Base-by-base conservation (phyloP, 2,888 invertebrate species). In the Pristionchus arcanus region DNA sequence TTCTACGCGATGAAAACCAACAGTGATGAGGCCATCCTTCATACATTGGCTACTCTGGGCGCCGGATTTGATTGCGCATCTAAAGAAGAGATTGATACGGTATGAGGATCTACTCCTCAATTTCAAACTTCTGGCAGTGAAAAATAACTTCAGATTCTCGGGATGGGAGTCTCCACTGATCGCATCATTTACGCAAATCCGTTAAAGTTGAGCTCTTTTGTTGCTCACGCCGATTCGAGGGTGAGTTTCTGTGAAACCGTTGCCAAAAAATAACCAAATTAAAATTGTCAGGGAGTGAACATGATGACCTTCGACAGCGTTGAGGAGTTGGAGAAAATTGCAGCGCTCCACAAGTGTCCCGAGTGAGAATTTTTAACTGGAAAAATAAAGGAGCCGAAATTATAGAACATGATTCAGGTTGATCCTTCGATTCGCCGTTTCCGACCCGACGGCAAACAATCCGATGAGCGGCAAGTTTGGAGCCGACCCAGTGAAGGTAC, bases 401-500 rank as follows among this genome's bases (percentile, higher is more conserved):
- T 37, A 0, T 16, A 15, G 28, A 31, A 77, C 13, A 13, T 55
- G 42, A 90, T 95, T 89, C 94, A 97, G 97, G 94, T 95, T 98
- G 95, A 97, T 98, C 90, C 96, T 98, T 90, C 97, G 98, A 91
- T 98, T 95, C 86, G 93, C 93, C 68, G 95, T 94, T 19, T 98
- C 95, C 97, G 98, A 92, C 97, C 97, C 95, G 97, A 98, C 95
- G 9, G 97, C 98, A 15, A 97, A 97, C 95, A 98, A 98, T 94
- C 97, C 97, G 91, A 96, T 95, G 66, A 93, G 93, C 81, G 85
- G 93, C 85, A 95, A 95, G 90, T 95, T 94, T 93, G 95, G 92
- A 93, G 95, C 90, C 93, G 95, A 92, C 93, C 96, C 93, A 94
- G 95, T 81, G 90, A 90, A 16, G 89, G 92, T 87, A 66, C 11